Evolutionary conservation across 2,113 vertebrate species (phyloP), one percentile per base, ranked within the genome.

Genomic region (Vulpes lagopus): DNA sequence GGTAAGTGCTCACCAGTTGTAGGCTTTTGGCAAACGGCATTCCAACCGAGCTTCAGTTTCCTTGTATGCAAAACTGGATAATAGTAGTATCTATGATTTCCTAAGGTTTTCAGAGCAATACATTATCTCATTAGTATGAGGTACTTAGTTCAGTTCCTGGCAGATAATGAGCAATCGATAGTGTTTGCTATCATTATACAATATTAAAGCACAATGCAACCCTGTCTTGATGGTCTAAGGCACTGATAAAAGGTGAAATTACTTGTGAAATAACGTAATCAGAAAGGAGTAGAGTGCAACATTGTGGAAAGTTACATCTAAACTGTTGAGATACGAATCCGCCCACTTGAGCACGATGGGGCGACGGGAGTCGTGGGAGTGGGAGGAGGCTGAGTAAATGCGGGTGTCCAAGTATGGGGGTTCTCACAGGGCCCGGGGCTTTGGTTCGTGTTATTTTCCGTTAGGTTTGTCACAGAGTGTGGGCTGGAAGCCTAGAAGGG

Each of bases 321-420:
- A 71, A 53, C 27, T 60, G 53, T 32, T 57, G 83, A 93, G 32
- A 43, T 22, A 35, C 3, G 17, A 49, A 22, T 35, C 22, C 8
- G 2, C 9, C 7, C 3, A 67, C 17, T n/a, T 62, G 74, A 51
- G 49, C 17, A 3, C 7, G 0, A 27, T 78, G 43, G 35, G 43
- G 51, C 32, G 43, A 59, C 9, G 12, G 5, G 38, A 49, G 23
- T 16, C 20, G 5, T 5, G 2, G 10, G 38, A 43, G 19, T n/a
- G 51, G 20, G 5, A 49, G 11, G 11, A 43, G 35, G 27, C 2
- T 0, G 1, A 11, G 16, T 0, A 19, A 9, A 51, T 2, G 22
- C 15, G 55, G 11, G 16, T 10, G 1, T 6, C 9, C 49, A 79
- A 15, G 10, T n/a, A 3, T 20, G 51, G 10, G 20, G 27, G 76